phyloP scores from a whole-genome alignment of 1,140 invertebrate species.

The Prorops nasuta region DNA sequence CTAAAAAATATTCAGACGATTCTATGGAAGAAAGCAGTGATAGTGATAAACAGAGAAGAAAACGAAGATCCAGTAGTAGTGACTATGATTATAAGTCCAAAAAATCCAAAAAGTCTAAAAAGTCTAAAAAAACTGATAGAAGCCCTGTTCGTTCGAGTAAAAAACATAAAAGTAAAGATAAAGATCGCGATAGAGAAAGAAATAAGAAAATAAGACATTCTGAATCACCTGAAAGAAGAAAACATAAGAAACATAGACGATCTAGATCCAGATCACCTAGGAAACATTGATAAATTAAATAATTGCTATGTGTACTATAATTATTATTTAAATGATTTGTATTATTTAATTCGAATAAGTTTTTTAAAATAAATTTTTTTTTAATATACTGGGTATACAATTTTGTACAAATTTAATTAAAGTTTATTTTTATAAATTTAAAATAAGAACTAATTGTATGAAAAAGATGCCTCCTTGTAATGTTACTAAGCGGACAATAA shows the following conservation, averaged over 20 bases:
- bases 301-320: slow-evolving; percentile 6
- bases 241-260: slow-evolving; percentile 42
- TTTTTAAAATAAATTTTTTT: slow-evolving; percentile 41
- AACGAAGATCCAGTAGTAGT: slow-evolving; percentile 35
- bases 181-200: slow-evolving; percentile 48
- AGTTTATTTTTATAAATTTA: too few species aligned
- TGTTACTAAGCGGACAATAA: too few species aligned
- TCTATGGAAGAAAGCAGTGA: slow-evolving; percentile 17
- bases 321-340: slow-evolving; percentile 16
- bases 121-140: slow-evolving; percentile 36
- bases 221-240: slow-evolving; percentile 41
- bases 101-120: slow-evolving; percentile 53
- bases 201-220: slow-evolving; percentile 49
- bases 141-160: slow-evolving; percentile 38
- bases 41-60: slow-evolving; percentile 23
- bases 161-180: slow-evolving; percentile 42
- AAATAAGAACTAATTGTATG: too few species aligned
- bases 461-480: too few species aligned
- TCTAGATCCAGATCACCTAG: slow-evolving; percentile 5
- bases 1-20: slow-evolving; percentile 22
- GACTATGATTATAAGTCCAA: slow-evolving; percentile 41
- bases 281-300: slow-evolving; percentile 11
- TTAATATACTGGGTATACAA: too few species aligned
- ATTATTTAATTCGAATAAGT: slow-evolving; percentile 25
- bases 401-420: too few species aligned